Evolutionary conservation across 2,113 vertebrate genomes (phyloP), one percentile per base, ranked within the genome.

Genomic region (Electrona antarctica): DNA sequence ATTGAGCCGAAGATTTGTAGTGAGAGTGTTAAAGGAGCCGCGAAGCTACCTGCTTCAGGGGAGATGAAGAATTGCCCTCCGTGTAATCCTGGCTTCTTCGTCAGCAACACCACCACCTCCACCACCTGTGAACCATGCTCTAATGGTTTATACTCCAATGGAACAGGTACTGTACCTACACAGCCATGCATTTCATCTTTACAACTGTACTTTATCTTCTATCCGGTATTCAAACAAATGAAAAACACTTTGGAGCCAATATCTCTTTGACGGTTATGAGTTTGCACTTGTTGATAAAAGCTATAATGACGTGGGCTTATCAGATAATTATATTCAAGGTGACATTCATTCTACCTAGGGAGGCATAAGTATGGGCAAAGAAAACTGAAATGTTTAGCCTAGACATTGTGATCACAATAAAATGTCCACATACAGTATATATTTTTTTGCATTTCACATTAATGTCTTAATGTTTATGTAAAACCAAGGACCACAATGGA

Each of bases 21-120:
- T 0, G 96, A 98, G 75, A 93, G 85, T 4, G 78, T 88, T 0
- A 69, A 93, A 0, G 91, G 85, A 6, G 94, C 96, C 0, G 91
- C 90, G 54, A 78, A 57, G 29, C 91, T 99, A 77, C 97, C 96
- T 0, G 87, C 90, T 0, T 97, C 98, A 0, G 96, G 94, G 0
- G 49, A 91, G 76, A 96, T 93, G 84, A 92, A 86, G 50, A 77
- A 6, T 0, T 99, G 98, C 64, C 96, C 94, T 0, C 97, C 98
- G 0, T 99, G 98, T 85, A 99, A 98, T 86, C 96, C 96, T 0
- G 98, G 98, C 1, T 99, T 97, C 59, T 95, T 93, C 89, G 86
- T 93, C 74, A 41, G 33, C 1, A 41, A 41, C 3, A 41, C 21
- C 21, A 88, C 85, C 87, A 95, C 92, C 75, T 81, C 85, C 41